A percentile compares a stretch with the other conserved stretches of the same genome.
Evolutionary conservation across 2,888 invertebrate species (phyloP).

Genomic region (Eurois occulta): DNA sequence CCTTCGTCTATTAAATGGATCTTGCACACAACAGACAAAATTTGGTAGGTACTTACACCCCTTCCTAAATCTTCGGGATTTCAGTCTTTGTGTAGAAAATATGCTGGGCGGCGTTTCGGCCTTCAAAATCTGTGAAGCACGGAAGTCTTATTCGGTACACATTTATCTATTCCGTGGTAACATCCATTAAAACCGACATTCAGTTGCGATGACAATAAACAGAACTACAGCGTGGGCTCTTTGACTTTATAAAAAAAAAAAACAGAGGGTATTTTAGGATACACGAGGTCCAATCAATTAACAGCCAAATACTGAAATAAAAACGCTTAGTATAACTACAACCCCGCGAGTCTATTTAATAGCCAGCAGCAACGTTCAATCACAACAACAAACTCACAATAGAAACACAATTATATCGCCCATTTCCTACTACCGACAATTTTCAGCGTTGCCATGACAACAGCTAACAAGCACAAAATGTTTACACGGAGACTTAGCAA

Average conservation of each 20-base stretch:
- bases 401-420: slow-evolving; percentile 17
- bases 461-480: slow-evolving; percentile 43
- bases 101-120: neutral
- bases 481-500: slow-evolving; percentile 30
- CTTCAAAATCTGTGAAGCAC: neutral
- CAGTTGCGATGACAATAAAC: neutral
- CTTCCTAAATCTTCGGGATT: neutral
- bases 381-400: slow-evolving; percentile 12
- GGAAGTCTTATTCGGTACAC: neutral
- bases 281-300: neutral
- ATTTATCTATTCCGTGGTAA: neutral
- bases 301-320: neutral
- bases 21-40: neutral
- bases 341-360: no score
- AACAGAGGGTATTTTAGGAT: neutral
- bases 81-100: neutral
- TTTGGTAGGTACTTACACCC: neutral
- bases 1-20: neutral
- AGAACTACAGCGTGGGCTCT: neutral
- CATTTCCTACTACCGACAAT: neutral
- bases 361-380: slow-evolving; percentile 9
- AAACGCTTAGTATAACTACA: neutral
- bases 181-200: neutral
- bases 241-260: neutral
- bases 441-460: slow-evolving; percentile 38